These are phyloP conservation scores for Rhinoderma darwinii DNA, from an alignment of 2,113 vertebrate species.

Conservation along the genomic window DNA sequence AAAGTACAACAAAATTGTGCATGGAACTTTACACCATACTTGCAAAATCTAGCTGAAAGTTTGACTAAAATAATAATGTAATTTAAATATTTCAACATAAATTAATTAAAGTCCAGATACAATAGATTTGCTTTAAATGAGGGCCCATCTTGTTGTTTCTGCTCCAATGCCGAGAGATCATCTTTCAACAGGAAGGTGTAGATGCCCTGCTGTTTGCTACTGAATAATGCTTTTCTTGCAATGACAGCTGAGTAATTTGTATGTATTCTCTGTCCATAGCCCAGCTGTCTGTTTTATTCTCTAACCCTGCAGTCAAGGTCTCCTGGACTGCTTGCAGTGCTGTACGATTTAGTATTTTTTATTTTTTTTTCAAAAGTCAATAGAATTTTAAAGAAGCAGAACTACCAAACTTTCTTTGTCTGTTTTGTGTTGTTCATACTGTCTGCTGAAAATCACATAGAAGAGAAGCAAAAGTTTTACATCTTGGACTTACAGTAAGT, in stretches of 20 bases:
- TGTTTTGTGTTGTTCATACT: not conserved
- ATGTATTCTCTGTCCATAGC: slow-evolving; percentile 39
- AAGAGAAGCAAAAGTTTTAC: not conserved
- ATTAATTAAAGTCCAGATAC: not conserved
- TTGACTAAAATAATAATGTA: not conserved
- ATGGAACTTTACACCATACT: no score
- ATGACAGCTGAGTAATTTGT: slow-evolving; percentile 41
- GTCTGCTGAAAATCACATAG: not conserved
- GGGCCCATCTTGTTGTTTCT: slow-evolving; percentile 3
- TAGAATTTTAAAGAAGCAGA: slow-evolving; percentile 32
- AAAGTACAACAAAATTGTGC: no score
- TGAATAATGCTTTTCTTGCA: slow-evolving; percentile 34
- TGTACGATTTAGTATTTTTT: slow-evolving; percentile 10
- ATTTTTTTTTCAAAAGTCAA: slow-evolving; percentile 14
- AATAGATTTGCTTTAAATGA: not conserved
- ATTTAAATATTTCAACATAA: not conserved
- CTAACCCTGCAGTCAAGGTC: slow-evolving; percentile 45
- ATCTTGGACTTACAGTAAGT: not conserved
- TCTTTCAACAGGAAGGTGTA: slow-evolving; percentile 36
- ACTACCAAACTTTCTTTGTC: slow-evolving; percentile 16
- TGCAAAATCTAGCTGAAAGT: not conserved
- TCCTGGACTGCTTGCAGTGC: slow-evolving; percentile 41
- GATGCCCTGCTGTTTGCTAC: not conserved
- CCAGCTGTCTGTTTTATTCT: slow-evolving; percentile 46
- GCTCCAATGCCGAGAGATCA: not conserved